Evolutionary conservation across 64 coral and sea anemone species (phyloP).

Genomic region (Pocillopora damicornis): DNA sequence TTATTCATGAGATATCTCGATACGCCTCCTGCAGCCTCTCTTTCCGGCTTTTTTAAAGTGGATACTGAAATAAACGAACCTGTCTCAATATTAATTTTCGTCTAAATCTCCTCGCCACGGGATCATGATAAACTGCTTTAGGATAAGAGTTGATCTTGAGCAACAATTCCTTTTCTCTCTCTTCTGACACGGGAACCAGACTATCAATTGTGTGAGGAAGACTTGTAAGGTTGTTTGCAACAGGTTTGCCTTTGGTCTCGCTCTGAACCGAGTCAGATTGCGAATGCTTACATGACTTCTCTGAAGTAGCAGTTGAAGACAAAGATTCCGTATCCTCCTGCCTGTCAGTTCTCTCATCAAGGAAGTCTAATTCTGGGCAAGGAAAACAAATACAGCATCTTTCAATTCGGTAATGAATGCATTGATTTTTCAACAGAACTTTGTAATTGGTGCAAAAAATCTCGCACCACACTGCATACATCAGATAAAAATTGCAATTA

Average conservation of each 20-base stretch:
- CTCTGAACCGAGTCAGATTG: conserved; percentile 12
- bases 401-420: background rate
- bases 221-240: conserved; percentile 3
- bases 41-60: too few relatives aligned
- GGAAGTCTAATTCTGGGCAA: background rate
- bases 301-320: conserved; percentile 33
- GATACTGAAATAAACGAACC: background rate
- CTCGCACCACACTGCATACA: too few relatives aligned
- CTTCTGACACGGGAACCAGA: conserved; percentile 58
- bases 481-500: too few relatives aligned
- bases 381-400: too few relatives aligned
- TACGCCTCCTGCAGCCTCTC: too few relatives aligned
- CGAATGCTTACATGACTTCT: conserved; percentile 8
- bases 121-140: conserved; percentile 47
- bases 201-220: conserved; percentile 19
- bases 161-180: conserved; percentile 73
- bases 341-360: background rate
- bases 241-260: background rate
- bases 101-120: conserved; percentile 59
- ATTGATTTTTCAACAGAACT: too few relatives aligned
- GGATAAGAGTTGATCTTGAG: conserved; percentile 74
- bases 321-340: conserved; percentile 26
- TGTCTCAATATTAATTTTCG: conserved; percentile 85
- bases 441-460: too few relatives aligned
- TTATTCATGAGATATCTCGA: too few relatives aligned